These are phyloP conservation scores for Tragelaphus scriptus DNA, from an alignment of 2,113 vertebrate genomes.

Conservation along the genomic window DNA sequence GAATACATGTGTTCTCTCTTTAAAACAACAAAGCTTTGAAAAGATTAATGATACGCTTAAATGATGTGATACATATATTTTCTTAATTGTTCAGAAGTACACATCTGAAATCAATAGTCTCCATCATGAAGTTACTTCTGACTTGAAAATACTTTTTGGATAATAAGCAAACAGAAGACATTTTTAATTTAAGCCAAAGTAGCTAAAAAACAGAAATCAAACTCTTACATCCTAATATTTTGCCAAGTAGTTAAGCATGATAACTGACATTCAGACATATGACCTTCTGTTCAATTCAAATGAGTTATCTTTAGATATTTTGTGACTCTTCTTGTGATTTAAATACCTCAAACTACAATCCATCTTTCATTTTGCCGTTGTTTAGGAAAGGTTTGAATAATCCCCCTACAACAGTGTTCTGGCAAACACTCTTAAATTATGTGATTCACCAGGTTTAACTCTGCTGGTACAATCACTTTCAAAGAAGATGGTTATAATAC, in stretches of 20 bases:
- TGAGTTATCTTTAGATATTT: constrained; percentile 71
- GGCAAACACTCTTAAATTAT: constrained; percentile 76
- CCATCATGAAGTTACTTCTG: constrained; percentile 55
- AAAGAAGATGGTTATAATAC: constrained; percentile 75
- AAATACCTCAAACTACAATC: constrained; percentile 67
- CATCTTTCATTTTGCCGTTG: constrained; percentile 70
- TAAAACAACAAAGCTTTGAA: neutral
- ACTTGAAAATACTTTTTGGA: constrained; percentile 63
- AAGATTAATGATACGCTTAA: neutral
- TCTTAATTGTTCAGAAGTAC: neutral
- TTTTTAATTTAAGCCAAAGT: constrained; percentile 73
- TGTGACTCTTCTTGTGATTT: constrained; percentile 63
- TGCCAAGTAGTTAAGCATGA: constrained; percentile 73
- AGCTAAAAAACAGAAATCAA: constrained; percentile 64
- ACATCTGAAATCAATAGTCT: constrained; percentile 12
- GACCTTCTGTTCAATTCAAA: constrained; percentile 76
- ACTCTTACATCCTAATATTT: constrained; percentile 57
- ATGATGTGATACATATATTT: neutral
- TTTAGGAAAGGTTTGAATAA: constrained; percentile 74
- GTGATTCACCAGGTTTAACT: constrained; percentile 77
- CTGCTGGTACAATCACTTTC: constrained; percentile 73
- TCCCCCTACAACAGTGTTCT: constrained; percentile 66
- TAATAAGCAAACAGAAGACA: constrained; percentile 64
- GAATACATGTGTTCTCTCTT: neutral
- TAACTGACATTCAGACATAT: constrained; percentile 68